Evolutionary conservation across 92 coral and sea anemone species (phyloP), one percentile per base, ranked within the genome.

Genomic region (Heteractis magnifica): DNA sequence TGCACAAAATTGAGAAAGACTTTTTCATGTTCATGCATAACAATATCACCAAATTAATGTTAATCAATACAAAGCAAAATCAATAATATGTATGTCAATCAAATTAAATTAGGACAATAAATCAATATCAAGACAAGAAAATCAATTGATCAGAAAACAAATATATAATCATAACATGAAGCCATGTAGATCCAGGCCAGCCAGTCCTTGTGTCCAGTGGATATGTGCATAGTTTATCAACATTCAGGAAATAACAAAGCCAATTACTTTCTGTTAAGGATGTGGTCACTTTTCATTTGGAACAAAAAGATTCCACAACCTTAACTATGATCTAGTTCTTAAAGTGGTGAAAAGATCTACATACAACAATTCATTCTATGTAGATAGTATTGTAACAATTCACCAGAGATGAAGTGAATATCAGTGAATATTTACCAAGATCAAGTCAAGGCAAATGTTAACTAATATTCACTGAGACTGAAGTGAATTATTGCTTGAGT

Each of bases 311-410:
- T 62, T 15, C 71, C 71, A 62, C 34, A 62, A 3, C 71, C 71
- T 62, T 62, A 13, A 62, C 20, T 52, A 52, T 52, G 18, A 16
- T 62, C 21, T 62, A 62, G 8, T 62, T 15, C 71, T 62, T 62
- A 62, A 62, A 62, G 71, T 62, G 71, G 71, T 62, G 71, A 62
- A 62, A 62, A 62, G 20, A 16, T 62, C 71, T 56, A 56, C 62
- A 56, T 56, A 56, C 62, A 56, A 56, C n/a, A n/a, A n/a, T 10
- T 56, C 12, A 56, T 56, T 56, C 62, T 56, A 56, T 56, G 62
- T 9, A 56, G 62, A 56, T 56, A 56, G 15, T 56, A 56, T 56
- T 56, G 16, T 56, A 56, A 56, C 62, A 56, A 56, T 56, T 10
- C 16, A 10, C 62, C 62, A 56, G 2, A 10, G 12, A 4, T 10